Percentiles rank a stretch among this genome's conserved stretches.
Conservation (phyloP, 2,113 vertebrate genomes). For the Tyrannus savana region DNA sequence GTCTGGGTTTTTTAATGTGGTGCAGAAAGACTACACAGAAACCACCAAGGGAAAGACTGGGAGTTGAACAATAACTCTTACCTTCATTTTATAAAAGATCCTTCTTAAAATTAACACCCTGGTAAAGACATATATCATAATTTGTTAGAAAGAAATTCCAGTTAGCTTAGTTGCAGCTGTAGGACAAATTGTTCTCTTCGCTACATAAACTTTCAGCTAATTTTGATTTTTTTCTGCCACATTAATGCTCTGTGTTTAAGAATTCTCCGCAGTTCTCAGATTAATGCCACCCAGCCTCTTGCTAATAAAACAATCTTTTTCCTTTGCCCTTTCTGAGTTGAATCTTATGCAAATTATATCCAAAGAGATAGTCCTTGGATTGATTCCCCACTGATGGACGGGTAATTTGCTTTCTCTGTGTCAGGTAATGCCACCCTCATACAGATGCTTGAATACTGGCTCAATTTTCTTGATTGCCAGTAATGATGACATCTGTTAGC, state of each 20-base stretch:
- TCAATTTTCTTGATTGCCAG: conserved; percentile 5
- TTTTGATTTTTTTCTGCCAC: not conserved
- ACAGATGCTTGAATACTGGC: not conserved
- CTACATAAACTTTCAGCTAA: not conserved
- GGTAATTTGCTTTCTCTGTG: conserved; percentile 18
- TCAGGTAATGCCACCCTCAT: not conserved
- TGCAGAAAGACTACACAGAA: not conserved
- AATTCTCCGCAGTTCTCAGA: not conserved
- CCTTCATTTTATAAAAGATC: not conserved
- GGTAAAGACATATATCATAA: not conserved
- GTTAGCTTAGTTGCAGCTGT: not conserved
- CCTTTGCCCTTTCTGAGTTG: conserved; percentile 23
- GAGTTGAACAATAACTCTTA: not conserved
- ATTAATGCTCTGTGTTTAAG: not conserved
- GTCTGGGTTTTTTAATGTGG: not conserved
- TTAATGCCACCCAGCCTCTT: not conserved
- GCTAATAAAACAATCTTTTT: conserved; percentile 35
- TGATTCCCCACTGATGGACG: not conserved
- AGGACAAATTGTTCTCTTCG: not conserved
- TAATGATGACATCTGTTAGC: conserved; percentile 32
- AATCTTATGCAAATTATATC: conserved; percentile 23
- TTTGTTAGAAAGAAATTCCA: not conserved
- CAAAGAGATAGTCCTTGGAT: not conserved
- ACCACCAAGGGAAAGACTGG: not conserved
- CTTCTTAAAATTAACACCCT: not conserved